A percentile compares a stretch with the other conserved stretches of the same genome.
phyloP scores from a whole-genome alignment of 2,797 vertebrate genomes.

The Karalla daura region DNA sequence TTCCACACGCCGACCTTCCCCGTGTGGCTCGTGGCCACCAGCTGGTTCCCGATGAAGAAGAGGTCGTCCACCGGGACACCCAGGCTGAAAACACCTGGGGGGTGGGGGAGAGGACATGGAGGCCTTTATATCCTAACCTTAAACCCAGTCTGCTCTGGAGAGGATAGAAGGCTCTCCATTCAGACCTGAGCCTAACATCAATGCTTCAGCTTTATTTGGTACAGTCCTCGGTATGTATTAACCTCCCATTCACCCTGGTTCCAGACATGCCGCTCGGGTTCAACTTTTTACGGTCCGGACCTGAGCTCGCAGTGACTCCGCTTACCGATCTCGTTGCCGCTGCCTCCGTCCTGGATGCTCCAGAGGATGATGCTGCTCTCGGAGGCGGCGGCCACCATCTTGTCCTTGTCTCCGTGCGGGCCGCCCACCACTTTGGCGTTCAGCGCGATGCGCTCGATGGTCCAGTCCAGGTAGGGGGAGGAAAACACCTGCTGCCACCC shows the following conservation, averaged over 20 bases:
- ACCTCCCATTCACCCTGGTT: no score
- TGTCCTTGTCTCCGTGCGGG: slow-evolving; percentile 98
- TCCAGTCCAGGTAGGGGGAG: slow-evolving; percentile 94
- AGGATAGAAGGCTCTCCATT: background rate
- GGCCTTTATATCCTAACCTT: background rate
- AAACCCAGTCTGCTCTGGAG: background rate
- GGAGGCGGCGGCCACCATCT: slow-evolving; percentile 97
- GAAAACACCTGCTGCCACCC: slow-evolving; percentile 99
- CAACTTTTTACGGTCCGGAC: background rate
- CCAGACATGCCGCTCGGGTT: no score
- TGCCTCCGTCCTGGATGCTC: slow-evolving; percentile 97
- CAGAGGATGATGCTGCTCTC: slow-evolving; percentile 96
- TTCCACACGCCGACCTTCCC: slow-evolving; percentile 99
- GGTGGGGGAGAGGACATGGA: background rate
- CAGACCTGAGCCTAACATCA: no score
- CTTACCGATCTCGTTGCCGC: slow-evolving; percentile 93
- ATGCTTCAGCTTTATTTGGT: no score
- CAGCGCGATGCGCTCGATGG: slow-evolving; percentile 94
- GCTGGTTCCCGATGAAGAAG: slow-evolving; percentile 98
- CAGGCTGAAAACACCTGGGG: slow-evolving; percentile 92
- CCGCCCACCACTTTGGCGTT: slow-evolving; percentile 98
- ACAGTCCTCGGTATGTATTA: no score
- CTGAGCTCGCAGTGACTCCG: background rate
- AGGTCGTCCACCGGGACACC: slow-evolving; percentile 96
- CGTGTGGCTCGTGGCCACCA: slow-evolving; percentile 97